Evolutionary conservation across 2,797 vertebrate species (phyloP).

Genomic region (Limnodromus scolopaceus): DNA sequence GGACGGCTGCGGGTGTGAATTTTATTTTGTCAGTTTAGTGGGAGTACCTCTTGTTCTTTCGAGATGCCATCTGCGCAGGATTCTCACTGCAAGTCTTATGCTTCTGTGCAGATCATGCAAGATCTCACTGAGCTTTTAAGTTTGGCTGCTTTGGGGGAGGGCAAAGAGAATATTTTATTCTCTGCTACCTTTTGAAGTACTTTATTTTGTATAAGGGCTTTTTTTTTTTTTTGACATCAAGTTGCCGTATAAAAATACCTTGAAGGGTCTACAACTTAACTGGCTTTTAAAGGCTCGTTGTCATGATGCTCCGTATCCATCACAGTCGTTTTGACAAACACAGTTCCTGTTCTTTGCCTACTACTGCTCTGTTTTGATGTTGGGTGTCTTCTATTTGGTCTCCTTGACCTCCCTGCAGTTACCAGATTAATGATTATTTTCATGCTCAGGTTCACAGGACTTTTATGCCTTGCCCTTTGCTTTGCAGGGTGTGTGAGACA

Average conservation of each 20-base stretch:
- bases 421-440: background rate
- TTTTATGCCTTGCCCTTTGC: background rate
- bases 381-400: background rate
- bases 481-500: background rate
- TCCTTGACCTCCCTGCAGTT: background rate
- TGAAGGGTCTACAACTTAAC: background rate
- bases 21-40: slow-evolving; percentile 68
- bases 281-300: background rate
- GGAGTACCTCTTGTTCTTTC: slow-evolving; percentile 70
- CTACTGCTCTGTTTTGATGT: background rate
- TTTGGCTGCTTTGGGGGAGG: slow-evolving; percentile 45
- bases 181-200: slow-evolving; percentile 8
- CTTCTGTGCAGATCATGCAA: slow-evolving; percentile 10
- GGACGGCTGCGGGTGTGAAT: slow-evolving; percentile 63
- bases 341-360: background rate
- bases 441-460: background rate
- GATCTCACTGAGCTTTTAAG: slow-evolving; percentile 33
- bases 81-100: slow-evolving; percentile 41
- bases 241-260: background rate
- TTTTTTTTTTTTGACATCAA: background rate
- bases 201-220: background rate
- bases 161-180: slow-evolving; percentile 45
- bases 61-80: slow-evolving; percentile 66
- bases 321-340: background rate
- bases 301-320: background rate